These are phyloP conservation scores for Chironex yamaguchii DNA, from an alignment of 30 jellyfish, hydroid and myxozoan genomes.

Conservation along the genomic window DNA sequence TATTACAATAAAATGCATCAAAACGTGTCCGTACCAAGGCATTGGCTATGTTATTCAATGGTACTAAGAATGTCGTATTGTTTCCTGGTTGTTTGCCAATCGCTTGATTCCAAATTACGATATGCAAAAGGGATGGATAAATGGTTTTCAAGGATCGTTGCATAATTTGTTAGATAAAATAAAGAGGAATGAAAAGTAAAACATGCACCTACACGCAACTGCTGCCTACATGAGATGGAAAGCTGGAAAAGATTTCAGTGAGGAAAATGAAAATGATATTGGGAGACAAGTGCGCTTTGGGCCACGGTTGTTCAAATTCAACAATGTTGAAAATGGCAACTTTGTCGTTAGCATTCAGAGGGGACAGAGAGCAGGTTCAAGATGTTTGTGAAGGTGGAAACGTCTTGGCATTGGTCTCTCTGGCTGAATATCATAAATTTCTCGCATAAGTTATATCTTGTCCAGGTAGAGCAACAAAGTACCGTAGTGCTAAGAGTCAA, in stretches of 20 bases:
- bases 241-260: slow-evolving; percentile 2
- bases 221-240: slow-evolving; percentile 36
- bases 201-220: slow-evolving; percentile 10
- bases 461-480: slow-evolving; percentile 49
- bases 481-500: slow-evolving; percentile 35
- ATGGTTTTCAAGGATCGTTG: slow-evolving; percentile 20
- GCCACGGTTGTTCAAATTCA: too few relatives aligned
- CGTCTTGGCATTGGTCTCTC: slow-evolving; percentile 25
- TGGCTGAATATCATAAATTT: slow-evolving; percentile 37
- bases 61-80: too few relatives aligned
- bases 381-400: slow-evolving; percentile 61
- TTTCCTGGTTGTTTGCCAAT: slow-evolving; percentile 15
- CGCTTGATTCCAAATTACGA: background rate
- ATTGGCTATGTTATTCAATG: too few relatives aligned
- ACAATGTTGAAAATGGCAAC: slow-evolving; percentile 26
- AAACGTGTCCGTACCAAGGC: too few relatives aligned
- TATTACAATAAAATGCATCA: background rate
- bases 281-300: too few relatives aligned
- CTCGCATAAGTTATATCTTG: slow-evolving; percentile 40
- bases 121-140: slow-evolving; percentile 32
- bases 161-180: slow-evolving; percentile 6
- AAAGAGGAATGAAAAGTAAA: slow-evolving; percentile 19
- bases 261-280: slow-evolving; percentile 1
- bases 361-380: slow-evolving; percentile 21
- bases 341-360: slow-evolving; percentile 18